phyloP scores from a whole-genome alignment of 2,888 invertebrate genomes.

The Clistopyga incitator region DNA sequence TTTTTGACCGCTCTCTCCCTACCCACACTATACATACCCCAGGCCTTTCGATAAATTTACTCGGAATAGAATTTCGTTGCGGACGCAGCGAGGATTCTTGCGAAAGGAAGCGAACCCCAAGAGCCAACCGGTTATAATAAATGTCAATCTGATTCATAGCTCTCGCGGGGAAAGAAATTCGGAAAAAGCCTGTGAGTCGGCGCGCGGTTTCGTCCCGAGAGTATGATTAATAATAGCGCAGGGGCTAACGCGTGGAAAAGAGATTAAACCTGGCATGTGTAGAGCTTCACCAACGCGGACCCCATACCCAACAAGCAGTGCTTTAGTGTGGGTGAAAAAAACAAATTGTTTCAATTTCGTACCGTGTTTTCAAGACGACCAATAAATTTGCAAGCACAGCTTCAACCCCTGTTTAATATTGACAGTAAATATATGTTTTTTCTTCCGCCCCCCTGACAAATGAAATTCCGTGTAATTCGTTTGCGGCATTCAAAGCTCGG shows the following conservation, averaged over 20 bases:
- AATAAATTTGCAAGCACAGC: constrained; percentile 11
- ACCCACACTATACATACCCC: background rate
- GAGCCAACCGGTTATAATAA: constrained; percentile 43
- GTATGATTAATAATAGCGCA: constrained; percentile 60
- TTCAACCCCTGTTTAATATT: background rate
- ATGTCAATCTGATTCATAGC: constrained; percentile 59
- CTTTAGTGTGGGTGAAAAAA: constrained; percentile 14
- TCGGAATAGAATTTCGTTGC: constrained; percentile 42
- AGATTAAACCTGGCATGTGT: constrained; percentile 47
- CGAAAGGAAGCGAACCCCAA: constrained; percentile 3
- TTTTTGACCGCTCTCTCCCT: background rate
- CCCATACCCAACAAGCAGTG: constrained; percentile 2
- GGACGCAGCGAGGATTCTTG: background rate
- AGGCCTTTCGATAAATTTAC: constrained; percentile 36
- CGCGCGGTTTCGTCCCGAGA: constrained; percentile 34
- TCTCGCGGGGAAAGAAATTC: constrained; percentile 30
- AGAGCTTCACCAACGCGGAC: constrained; percentile 1
- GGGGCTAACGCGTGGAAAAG: constrained; percentile 31
- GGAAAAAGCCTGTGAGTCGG: constrained; percentile 16
- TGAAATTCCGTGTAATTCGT: constrained; percentile 2
- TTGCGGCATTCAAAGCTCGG: background rate
- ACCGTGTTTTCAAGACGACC: constrained; percentile 14
- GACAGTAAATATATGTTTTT: background rate
- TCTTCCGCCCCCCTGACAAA: background rate
- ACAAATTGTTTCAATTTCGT: constrained; percentile 36